Percentiles rank a stretch among this genome's conserved stretches.
Conservation (phyloP, 2,888 invertebrate species). For the Euzophera pinguis region DNA sequence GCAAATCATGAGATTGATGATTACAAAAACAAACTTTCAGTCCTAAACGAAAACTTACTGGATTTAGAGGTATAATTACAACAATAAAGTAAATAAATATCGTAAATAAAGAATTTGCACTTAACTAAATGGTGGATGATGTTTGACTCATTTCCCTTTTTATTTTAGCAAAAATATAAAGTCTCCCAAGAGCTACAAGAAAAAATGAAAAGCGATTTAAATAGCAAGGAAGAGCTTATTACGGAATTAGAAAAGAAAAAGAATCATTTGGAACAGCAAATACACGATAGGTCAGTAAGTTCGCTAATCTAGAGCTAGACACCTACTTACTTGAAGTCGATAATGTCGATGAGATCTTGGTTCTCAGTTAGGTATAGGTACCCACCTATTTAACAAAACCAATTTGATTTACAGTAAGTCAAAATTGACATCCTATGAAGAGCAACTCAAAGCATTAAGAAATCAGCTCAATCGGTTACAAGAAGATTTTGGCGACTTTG, state of each 20-base stretch:
- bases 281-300: slow-evolving; percentile 44
- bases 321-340: no score
- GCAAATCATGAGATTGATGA: slow-evolving; percentile 42
- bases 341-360: no score
- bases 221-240: slow-evolving; percentile 47
- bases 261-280: slow-evolving; percentile 39
- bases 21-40: slow-evolving; percentile 34
- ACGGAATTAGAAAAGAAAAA: slow-evolving; percentile 47
- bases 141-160: background rate
- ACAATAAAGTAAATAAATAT: no score
- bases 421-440: slow-evolving; percentile 55
- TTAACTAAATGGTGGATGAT: no score
- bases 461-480: slow-evolving; percentile 49
- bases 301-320: no score
- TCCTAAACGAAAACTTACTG: slow-evolving; percentile 39
- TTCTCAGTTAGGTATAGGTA: no score
- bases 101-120: no score
- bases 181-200: slow-evolving; percentile 36
- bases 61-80: slow-evolving; percentile 44
- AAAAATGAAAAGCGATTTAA: slow-evolving; percentile 38
- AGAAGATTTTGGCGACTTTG: slow-evolving; percentile 55
- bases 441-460: slow-evolving; percentile 50
- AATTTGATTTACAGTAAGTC: slow-evolving; percentile 41
- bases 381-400: background rate
- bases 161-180: slow-evolving; percentile 43